Base-by-base conservation (phyloP, 2,888 invertebrate genomes). In the Nyleta sp. region DNA sequence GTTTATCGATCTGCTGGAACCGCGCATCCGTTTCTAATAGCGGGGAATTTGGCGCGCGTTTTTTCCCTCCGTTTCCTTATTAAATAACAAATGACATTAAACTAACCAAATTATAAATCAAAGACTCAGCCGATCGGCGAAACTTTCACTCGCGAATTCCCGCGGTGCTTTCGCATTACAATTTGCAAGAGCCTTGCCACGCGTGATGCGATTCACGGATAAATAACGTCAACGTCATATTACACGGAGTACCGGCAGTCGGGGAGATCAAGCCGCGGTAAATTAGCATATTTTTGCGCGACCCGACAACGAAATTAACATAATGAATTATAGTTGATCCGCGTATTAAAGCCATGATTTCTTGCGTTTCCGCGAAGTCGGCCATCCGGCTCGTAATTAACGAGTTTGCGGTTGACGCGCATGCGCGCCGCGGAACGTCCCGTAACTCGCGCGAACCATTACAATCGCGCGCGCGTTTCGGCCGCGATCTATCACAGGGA, bases 401-500 rank as follows among this genome's bases (percentile, higher is more conserved):
- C 73, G 70, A 74, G 73, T 68, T 64, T 73, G 60, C 28, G 64
- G 75, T 75, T 79, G 72, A 75, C 72, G 78, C 62, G 74, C 48
- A 33, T 60, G 59, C 50, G 48, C 48, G 42, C 48, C 28, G 52
- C 53, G 46, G 20, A 59, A 70, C 79, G 62, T 53, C 55, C 38
- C 48, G 60, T 52, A 57, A 71, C 33, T 55, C 42, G 40, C 48
- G 64, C 62, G 42, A 46, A 65, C 20, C 60, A 75, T 71, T 79
- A 59, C 55, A 71, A 57, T 79, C 60, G 70, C 59, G 5, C n/a
- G 11, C 38, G 13, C 13, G 13, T 38, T 75, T 65, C 50, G 74
- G 64, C 48, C 62, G 68, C 67, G 72, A 80, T 80, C 68, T 75
- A 81, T 78, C 82, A 79, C 64, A 46, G 62, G 60, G 70, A 65